Base-by-base conservation (phyloP, 1,140 invertebrate species). In the Hydropsyche tenuis region DNA sequence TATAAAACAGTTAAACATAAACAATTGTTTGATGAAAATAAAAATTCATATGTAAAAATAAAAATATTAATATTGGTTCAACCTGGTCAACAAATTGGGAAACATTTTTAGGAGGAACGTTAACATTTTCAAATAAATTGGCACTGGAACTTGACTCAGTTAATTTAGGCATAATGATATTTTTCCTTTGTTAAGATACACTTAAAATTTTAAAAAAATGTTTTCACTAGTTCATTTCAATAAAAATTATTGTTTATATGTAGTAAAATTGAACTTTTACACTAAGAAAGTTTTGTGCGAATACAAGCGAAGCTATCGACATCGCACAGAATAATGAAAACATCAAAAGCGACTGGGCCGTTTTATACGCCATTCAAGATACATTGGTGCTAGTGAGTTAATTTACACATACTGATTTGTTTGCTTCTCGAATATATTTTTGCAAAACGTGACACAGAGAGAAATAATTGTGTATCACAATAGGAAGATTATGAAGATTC, bases 71-170 rank as follows among this genome's bases (percentile, higher is more conserved):
- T 18, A 11, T 20, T 64, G 9, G 1, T 20, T 12, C 1, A 25
- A 68, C 43, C 23, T 68, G 65, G n/a, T 25, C 20, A 3, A 51
- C 37, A 43, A 65, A 42, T 18, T 65, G 27, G 11, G 27, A 23
- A 2, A 16, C 12, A 9, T 37, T 70, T 70, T 70, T 70, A 16
- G 46, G 2, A 7, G 69, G 12, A 22, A 18, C 37, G 18, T 62
- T 37, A 20, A 72, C 68, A 46, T 76, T 46, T 46, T 76, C 75
- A 23, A 76, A 76, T 43, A 76, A 72, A 62, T 76, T 76, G 0
- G 75, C 73, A 51, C 73, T 75, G 0, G 76, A 70, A 70, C 48
- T 70, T 7, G 68, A 56, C 37, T 70, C 68, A 23, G 37, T 30
- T 37, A 70, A 3, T 56, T 70, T 70, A 27, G 68, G 68, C 68